Evolutionary conservation across 2,888 invertebrate genomes (phyloP).

Genomic region (Lithophane ornitopus): DNA sequence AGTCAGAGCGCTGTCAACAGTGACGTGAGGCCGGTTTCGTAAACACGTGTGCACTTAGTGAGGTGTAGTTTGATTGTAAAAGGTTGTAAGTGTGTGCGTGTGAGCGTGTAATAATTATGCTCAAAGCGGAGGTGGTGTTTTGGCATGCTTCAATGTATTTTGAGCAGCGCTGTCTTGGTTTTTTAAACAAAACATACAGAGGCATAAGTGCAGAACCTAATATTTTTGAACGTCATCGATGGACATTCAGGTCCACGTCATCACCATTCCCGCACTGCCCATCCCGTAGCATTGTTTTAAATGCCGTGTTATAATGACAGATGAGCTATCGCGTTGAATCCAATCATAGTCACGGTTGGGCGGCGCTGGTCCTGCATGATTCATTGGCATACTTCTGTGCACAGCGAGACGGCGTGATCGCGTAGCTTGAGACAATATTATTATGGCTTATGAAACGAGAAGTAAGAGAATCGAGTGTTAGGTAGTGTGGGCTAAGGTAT

Average conservation of each 20-base stretch:
- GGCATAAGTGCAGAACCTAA: background rate
- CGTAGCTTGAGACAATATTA: slow-evolving; percentile 14
- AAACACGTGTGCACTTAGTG: no score
- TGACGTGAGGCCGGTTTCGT: no score
- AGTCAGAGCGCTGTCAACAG: no score
- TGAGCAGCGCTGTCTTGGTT: no score
- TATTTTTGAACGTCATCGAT: background rate
- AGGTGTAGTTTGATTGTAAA: no score
- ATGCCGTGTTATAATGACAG: slow-evolving; percentile 32
- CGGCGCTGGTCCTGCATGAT: slow-evolving; percentile 36
- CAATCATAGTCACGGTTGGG: slow-evolving; percentile 38
- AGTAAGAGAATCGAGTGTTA: slow-evolving; percentile 8
- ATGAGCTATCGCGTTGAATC: slow-evolving; percentile 6
- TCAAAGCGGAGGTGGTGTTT: no score
- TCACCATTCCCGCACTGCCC: background rate
- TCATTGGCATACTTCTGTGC: slow-evolving; percentile 38
- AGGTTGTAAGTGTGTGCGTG: no score
- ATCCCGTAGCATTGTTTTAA: slow-evolving; percentile 2
- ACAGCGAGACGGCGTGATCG: slow-evolving; percentile 22
- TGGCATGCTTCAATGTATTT: no score
- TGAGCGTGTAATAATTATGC: no score
- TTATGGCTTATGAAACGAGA: background rate
- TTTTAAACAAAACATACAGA: background rate
- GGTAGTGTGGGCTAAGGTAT: background rate
- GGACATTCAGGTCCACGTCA: background rate